A percentile compares a stretch with the other conserved stretches of the same genome.
These are phyloP conservation scores for Climacteris rufus DNA, from an alignment of 2,113 vertebrate genomes.

Conservation along the genomic window DNA sequence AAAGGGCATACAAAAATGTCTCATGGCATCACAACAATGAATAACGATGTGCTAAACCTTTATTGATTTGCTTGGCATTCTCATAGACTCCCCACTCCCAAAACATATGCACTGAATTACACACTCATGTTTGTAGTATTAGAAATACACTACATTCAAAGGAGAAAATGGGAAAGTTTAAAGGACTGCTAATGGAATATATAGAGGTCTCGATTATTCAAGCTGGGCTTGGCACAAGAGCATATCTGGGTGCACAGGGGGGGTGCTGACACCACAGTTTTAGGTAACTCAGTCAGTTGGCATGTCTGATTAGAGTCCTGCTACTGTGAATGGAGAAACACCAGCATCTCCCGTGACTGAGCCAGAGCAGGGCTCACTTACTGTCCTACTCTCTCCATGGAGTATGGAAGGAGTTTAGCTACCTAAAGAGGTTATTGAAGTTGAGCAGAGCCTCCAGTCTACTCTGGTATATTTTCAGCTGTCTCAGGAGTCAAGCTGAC, in stretches of 20 bases:
- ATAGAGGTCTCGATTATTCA: neutral
- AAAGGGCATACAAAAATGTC: neutral
- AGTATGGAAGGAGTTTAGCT: neutral
- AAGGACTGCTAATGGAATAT: neutral
- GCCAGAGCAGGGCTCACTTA: neutral
- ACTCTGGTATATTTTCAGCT: neutral
- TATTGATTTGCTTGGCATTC: conserved; percentile 33
- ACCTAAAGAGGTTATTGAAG: neutral
- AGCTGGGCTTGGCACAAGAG: neutral
- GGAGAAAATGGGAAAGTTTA: neutral
- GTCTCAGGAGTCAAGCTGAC: neutral
- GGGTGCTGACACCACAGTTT: neutral
- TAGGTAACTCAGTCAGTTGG: neutral
- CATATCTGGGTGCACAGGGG: neutral
- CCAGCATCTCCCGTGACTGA: neutral
- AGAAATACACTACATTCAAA: neutral
- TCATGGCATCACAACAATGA: neutral
- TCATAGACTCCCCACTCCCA: neutral
- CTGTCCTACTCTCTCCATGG: neutral
- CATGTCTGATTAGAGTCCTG: neutral
- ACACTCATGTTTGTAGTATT: neutral
- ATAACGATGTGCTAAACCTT: conserved; percentile 20
- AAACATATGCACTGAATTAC: conserved; percentile 14
- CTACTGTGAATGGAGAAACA: neutral
- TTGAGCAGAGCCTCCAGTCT: neutral